phyloP scores from a whole-genome alignment of 2,113 vertebrate species.

The Heterotis niloticus region DNA sequence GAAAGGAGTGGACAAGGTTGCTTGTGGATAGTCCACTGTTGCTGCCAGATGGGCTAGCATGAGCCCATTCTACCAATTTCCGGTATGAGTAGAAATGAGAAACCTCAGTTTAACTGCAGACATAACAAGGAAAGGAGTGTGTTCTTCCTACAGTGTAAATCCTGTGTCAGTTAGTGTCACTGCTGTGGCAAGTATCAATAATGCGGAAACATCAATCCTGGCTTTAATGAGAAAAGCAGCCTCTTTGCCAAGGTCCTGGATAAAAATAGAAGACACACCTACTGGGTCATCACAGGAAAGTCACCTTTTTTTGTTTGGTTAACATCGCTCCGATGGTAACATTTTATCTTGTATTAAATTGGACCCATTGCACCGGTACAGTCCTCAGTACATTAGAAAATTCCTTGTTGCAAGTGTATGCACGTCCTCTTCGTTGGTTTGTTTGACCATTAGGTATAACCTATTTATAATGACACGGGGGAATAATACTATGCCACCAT shows the following conservation, averaged over 20 bases:
- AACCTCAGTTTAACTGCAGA: slow-evolving; percentile 11
- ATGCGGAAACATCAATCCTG: slow-evolving; percentile 29
- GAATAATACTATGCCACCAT: background rate
- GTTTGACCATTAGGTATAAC: slow-evolving; percentile 14
- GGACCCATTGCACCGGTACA: background rate
- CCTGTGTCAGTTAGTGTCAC: slow-evolving; percentile 24
- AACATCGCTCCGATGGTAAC: background rate
- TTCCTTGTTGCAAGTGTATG: background rate
- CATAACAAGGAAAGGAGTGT: background rate
- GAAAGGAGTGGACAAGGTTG: background rate
- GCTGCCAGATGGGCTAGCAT: background rate
- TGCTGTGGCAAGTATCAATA: slow-evolving; percentile 26
- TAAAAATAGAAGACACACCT: slow-evolving; percentile 15
- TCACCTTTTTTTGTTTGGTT: background rate
- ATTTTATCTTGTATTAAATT: no score
- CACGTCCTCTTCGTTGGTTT: background rate
- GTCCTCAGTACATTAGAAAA: background rate
- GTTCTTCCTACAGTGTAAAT: slow-evolving; percentile 15
- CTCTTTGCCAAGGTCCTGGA: slow-evolving; percentile 25
- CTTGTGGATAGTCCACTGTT: no score
- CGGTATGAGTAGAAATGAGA: background rate
- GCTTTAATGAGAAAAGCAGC: slow-evolving; percentile 29
- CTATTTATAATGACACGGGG: background rate
- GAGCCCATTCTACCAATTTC: background rate
- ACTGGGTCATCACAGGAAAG: slow-evolving; percentile 12